These are phyloP conservation scores for Notocelia uddmanniana DNA, from an alignment of 2,888 invertebrate genomes.

Conservation along the genomic window DNA sequence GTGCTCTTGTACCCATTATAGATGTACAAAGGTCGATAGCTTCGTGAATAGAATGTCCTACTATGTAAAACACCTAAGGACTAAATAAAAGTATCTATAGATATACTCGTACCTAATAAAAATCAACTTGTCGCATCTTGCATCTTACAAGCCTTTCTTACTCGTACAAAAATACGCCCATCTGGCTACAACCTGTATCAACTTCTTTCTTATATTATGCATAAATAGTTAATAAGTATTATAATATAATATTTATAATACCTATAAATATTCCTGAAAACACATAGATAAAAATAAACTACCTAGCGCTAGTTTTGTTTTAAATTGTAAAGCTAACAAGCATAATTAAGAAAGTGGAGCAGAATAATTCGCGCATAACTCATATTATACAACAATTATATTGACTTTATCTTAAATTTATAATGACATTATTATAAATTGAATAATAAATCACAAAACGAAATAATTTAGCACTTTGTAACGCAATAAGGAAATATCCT, in stretches of 20 bases:
- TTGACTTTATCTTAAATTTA: constrained; percentile 43
- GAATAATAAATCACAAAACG: constrained; percentile 48
- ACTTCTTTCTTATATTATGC: neutral
- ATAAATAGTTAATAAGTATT: neutral
- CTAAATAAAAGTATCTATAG: too few species aligned
- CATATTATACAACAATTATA: constrained; percentile 25
- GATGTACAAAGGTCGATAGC: neutral
- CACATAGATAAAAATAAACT: too few species aligned
- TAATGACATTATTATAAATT: constrained; percentile 45
- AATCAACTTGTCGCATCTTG: too few species aligned
- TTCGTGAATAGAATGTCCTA: neutral
- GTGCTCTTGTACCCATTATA: neutral
- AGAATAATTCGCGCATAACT: constrained; percentile 19
- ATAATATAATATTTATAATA: too few species aligned
- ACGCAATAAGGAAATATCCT: constrained; percentile 52
- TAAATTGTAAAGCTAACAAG: neutral
- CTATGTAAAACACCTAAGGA: too few species aligned
- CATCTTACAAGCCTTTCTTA: too few species aligned
- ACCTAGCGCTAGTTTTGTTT: neutral
- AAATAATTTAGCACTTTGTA: constrained; percentile 47
- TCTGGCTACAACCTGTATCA: too few species aligned
- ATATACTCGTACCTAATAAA: too few species aligned
- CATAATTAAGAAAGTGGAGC: constrained; percentile 2
- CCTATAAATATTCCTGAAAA: too few species aligned
- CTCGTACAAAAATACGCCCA: too few species aligned